phyloP scores from a whole-genome alignment of 2,797 vertebrate genomes.

The Amniataba percoides region DNA sequence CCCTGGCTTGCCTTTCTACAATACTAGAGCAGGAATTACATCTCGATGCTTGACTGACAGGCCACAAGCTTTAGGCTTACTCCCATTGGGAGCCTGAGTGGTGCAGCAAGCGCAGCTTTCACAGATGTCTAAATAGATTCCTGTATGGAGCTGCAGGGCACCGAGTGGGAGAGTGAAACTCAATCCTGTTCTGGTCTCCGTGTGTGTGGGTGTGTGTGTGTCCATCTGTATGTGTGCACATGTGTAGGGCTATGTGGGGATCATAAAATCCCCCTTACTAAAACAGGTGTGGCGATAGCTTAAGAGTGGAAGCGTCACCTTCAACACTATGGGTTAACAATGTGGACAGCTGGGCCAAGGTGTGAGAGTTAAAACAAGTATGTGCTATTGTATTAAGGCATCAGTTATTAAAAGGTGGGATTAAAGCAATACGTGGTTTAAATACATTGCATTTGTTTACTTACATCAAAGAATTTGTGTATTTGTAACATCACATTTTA shows the following conservation, averaged over 20 bases:
- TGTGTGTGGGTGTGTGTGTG: constrained; percentile 10
- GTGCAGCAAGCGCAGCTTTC: constrained; percentile 56
- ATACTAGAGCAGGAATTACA: constrained; percentile 30
- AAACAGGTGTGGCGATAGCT: constrained; percentile 38
- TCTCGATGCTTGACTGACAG: constrained; percentile 56
- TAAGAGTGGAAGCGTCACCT: constrained; percentile 42
- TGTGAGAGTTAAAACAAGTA: constrained; percentile 18
- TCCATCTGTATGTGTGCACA: constrained; percentile 1
- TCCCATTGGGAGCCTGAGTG: constrained; percentile 46
- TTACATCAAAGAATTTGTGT: not conserved
- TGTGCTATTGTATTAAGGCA: constrained; percentile 31
- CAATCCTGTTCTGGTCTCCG: constrained; percentile 54
- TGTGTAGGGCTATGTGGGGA: constrained; percentile 38
- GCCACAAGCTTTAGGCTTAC: constrained; percentile 35
- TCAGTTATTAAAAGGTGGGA: constrained; percentile 39
- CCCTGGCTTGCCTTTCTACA: constrained; percentile 13
- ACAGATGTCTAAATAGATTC: constrained; percentile 70
- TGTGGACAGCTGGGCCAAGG: constrained; percentile 42
- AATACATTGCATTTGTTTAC: constrained; percentile 13
- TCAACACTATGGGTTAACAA: constrained; percentile 40
- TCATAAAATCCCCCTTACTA: constrained; percentile 57
- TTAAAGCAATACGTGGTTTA: constrained; percentile 26
- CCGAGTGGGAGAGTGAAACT: constrained; percentile 54
- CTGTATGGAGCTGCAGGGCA: constrained; percentile 50
- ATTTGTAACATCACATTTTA: not conserved